Evolutionary conservation across 2,113 vertebrate genomes (phyloP).

Genomic region (Strix uralensis): DNA sequence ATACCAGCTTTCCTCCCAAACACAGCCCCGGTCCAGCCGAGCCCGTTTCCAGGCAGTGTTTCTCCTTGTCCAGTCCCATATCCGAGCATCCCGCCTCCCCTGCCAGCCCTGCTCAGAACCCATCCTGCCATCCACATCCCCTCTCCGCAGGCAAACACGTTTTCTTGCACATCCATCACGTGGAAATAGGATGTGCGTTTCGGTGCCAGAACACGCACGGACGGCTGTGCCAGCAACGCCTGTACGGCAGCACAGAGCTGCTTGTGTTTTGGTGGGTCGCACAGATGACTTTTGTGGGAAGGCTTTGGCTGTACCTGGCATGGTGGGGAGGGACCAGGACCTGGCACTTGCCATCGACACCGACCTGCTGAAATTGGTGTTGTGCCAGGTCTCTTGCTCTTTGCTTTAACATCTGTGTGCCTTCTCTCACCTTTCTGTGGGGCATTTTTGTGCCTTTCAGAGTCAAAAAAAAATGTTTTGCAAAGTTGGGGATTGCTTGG

Average conservation of each 20-base stretch:
- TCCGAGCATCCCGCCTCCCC: not conserved
- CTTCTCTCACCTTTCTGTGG: rapidly evolving
- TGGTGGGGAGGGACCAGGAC: not conserved
- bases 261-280: not conserved
- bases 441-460: not conserved
- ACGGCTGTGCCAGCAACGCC: not conserved
- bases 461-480: not conserved
- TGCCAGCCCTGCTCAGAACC: not conserved
- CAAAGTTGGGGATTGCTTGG: not conserved
- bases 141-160: not conserved
- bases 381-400: not conserved
- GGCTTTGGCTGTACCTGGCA: not conserved
- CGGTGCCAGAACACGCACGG: slow-evolving; percentile 30
- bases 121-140: not conserved
- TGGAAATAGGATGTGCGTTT: slow-evolving; percentile 4
- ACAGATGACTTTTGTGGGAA: not conserved
- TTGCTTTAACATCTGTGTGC: not conserved
- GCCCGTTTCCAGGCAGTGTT: not conserved
- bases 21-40: not conserved
- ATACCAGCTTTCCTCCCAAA: not conserved
- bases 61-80: not conserved
- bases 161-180: slow-evolving; percentile 2
- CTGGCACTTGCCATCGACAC: not conserved
- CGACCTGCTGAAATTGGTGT: not conserved
- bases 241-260: slow-evolving; percentile 3